Evolutionary conservation across 1,140 invertebrate genomes (phyloP), one percentile per base, ranked within the genome.

Genomic region (Nasonia vitripennis): DNA sequence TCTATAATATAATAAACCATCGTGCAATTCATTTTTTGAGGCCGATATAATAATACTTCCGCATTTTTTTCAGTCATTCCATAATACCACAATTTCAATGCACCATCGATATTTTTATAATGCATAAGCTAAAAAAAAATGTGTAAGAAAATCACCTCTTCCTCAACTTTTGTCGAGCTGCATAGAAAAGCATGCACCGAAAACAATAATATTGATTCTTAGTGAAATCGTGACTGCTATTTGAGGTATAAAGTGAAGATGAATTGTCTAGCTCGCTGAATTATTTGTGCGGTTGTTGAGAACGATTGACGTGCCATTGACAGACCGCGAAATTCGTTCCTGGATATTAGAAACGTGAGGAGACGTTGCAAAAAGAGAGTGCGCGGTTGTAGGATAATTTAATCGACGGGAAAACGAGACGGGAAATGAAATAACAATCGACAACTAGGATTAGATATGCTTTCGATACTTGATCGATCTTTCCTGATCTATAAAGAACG

Each of bases 271-370:
- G 3, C 5, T 2, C 11, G 20, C 27, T 34, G 20, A 11, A 62
- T 82, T 62, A 62, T 82, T 68, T 67, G 27, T 83, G 37, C 81
- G 81, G 74, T 77, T 77, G 17, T n/a, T 37, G 2, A 62, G 7
- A 27, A 78, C 27, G n/a, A 77, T 12, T n/a, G 81, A 67, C 78
- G 74, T 84, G n/a, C 86, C 82, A 84, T 85, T 23, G 71, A 27
- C 34, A 78, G 86, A 87, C 70, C 80, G 75, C 86, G 67, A 70
- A 85, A 34, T 86, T 83, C n/a, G 5, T 62, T 67, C 71, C 27
- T 41, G 5, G 41, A 23, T 10, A 17, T 77, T 68, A 41, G 41
- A 55, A 5, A 71, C 20, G 20, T 23, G 51, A 23, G 10, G 12
- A 45, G 17, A 71, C 68, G 10, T 6, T 10, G 55, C 17, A 77